Base-by-base conservation (phyloP, 2,888 invertebrate genomes). In the Digitonthophagus gazella region DNA sequence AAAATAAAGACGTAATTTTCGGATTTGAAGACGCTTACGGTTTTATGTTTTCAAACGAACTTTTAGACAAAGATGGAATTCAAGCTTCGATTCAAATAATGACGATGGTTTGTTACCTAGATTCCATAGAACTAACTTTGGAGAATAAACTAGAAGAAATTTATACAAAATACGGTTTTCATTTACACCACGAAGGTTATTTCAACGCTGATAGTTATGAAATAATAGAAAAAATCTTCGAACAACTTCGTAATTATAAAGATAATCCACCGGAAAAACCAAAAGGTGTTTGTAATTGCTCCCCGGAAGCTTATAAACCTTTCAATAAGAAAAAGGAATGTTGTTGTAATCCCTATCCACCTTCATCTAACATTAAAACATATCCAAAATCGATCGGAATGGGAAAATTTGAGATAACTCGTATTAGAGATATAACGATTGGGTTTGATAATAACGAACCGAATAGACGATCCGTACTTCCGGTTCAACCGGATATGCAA, bases 21-120 rank as follows among this genome's bases (percentile, higher is more conserved):
- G 97, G 97, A 0, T 99, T 93, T 83, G 99, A 99, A 81, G 99
- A 99, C 84, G 98, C 98, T 0, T 98, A 99, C 79, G 99, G 98
- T 0, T 98, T 94, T 80, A 98, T 99, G 98, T 93, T 94, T 79
- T 92, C 93, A n/a, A 86, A 89, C 2, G 84, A 85, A 3, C 96
- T 98, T 2, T 85, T 97, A 2, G 99, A 99, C 81, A 99, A 99
- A 80, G 99, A 99, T 83, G 99, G 99, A 0, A 88, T 99, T 0
- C 92, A 93, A 44, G 97, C 98, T 0, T 95, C 95, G 0, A 91
- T 91, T 15, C 88, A 91, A 66, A 83, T 92, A 67, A 91, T 93
- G 3, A 93, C 95, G 77, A 84, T 96, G 85, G 87, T 89, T 2
- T 86, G 88, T 0, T 90, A 90, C 79, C 84, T 98, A 3, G 85